A percentile compares a stretch with the other conserved stretches of the same genome.
phyloP scores from a whole-genome alignment of 2,113 vertebrate genomes.

The Odocoileus virginianus region DNA sequence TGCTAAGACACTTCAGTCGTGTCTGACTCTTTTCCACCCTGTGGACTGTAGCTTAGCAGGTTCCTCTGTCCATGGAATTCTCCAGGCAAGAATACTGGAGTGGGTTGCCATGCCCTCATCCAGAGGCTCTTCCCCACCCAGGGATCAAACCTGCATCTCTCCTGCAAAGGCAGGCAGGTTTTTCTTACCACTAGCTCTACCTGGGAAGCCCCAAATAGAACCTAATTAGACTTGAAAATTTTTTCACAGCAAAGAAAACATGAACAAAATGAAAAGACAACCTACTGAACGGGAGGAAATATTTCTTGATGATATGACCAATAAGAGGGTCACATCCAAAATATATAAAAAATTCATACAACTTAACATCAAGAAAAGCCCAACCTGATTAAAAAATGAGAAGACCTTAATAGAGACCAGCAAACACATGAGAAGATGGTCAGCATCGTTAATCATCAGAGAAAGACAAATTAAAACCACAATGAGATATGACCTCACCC shows the following conservation, averaged over 20 bases:
- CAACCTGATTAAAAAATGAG: neutral
- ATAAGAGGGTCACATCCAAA: neutral
- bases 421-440: neutral
- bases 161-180: neutral
- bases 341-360: neutral
- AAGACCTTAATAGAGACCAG: neutral
- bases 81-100: neutral
- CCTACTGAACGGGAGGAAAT: neutral
- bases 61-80: neutral
- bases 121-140: neutral
- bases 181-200: neutral
- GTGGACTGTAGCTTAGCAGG: neutral
- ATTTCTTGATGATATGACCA: neutral
- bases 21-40: neutral
- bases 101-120: neutral
- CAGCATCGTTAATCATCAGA: neutral
- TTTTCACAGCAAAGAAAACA: neutral
- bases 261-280: neutral
- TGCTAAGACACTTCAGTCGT: neutral
- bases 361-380: neutral
- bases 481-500: neutral
- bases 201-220: neutral
- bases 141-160: neutral
- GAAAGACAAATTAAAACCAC: neutral
- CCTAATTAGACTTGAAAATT: neutral